A percentile compares a stretch with the other conserved stretches of the same genome.
Conservation (phyloP, 2,797 vertebrate species). For the Onychomys leucogaster region DNA sequence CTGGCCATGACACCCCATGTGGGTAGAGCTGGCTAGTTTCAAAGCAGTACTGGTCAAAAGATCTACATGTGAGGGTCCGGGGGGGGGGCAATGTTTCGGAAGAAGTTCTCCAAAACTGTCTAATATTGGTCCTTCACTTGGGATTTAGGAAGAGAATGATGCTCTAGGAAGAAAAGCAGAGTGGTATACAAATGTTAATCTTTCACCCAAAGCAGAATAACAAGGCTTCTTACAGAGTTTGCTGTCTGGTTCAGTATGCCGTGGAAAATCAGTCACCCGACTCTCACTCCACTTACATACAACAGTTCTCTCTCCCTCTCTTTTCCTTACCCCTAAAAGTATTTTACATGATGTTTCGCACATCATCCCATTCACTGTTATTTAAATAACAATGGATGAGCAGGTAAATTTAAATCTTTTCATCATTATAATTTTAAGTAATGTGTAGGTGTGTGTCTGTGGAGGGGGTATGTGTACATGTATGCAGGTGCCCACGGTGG, state of each 20-base stretch:
- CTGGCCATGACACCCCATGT: neutral
- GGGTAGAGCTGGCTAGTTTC: neutral
- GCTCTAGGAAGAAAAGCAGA: neutral
- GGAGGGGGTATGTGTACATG: neutral
- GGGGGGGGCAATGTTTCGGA: neutral
- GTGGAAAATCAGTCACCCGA: neutral
- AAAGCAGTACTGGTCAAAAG: neutral
- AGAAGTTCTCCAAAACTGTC: neutral
- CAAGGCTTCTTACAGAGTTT: neutral
- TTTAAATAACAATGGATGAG: neutral
- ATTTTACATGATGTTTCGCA: neutral
- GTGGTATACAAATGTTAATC: neutral
- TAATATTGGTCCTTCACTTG: neutral
- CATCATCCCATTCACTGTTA: neutral
- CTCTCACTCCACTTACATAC: neutral
- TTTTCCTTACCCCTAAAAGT: neutral
- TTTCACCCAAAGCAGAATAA: neutral
- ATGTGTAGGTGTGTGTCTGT: neutral
- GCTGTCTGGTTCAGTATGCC: neutral
- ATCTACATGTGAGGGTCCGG: no score
- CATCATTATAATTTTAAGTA: neutral
- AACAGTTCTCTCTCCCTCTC: neutral
- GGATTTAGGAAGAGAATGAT: neutral
- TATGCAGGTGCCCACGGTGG: neutral
- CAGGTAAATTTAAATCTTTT: neutral